Evolutionary conservation across 2,888 invertebrate species (phyloP), one percentile per base, ranked within the genome.

Genomic region (Gastrophysa polygoni): DNA sequence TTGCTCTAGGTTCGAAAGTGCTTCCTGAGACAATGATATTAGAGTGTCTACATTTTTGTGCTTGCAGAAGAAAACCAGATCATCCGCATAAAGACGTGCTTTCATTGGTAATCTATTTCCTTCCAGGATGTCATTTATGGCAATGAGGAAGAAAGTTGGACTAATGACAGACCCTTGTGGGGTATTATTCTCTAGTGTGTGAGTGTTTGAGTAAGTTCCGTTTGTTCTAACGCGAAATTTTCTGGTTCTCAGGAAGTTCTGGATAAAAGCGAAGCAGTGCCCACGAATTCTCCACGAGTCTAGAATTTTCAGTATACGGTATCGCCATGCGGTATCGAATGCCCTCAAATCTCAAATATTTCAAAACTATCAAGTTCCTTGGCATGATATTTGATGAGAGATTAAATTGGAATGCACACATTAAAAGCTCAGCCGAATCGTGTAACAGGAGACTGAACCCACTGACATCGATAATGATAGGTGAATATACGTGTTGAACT

Each of bases 111-210:
- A 21, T 48, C 20, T 48, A 2, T 16, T 29, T 65, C 62, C n/a
- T 59, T 57, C 14, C 47, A 61, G 2, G 56, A 14, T 8, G 62
- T n/a, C n/a, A n/a, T n/a, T n/a, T n/a, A n/a, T n/a, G n/a, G n/a
- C n/a, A n/a, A n/a, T n/a, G n/a, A n/a, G 16, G 56, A 65, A 65
- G 28, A 58, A 46, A 1, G 60, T 57, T 5, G 48, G 38, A 20
- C 64, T 58, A 1, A 61, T 28, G 16, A 54, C 20, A 20, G 57
- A 61, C n/a, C 65, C 59, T 43, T 65, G 59, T 16, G 62, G 62
- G n/a, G 46, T 48, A n/a, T 51, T 59, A 29, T 62, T 59, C 51
- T 62, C 50, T 51, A 44, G 24, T 2, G 16, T 34, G 21, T 21
- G 29, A 20, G 8, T 14, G 8, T 18, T 20, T 2, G 61, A 65